A percentile compares a stretch with the other conserved stretches of the same genome.
Evolutionary conservation across 2,888 invertebrate species (phyloP).

Genomic region (Sepiola atlantica): DNA sequence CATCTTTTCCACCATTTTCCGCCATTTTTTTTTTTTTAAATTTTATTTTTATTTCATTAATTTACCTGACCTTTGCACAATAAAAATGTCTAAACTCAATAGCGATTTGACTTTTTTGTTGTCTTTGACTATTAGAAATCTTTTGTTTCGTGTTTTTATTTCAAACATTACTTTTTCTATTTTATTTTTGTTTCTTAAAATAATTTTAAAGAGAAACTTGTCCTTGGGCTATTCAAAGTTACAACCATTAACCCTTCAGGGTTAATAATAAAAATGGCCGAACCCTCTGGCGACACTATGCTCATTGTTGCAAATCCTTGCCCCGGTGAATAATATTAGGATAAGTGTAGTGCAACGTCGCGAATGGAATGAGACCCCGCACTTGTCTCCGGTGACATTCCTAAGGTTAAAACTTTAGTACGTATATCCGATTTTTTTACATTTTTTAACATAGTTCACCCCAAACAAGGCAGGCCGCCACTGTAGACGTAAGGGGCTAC

Average conservation of each 20-base stretch:
- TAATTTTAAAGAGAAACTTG: background rate
- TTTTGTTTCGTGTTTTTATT: background rate
- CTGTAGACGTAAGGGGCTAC: too few relatives aligned
- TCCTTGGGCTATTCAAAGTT: conserved; percentile 32
- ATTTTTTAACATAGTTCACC: too few relatives aligned
- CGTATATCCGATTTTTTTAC: too few relatives aligned
- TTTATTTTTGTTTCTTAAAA: background rate
- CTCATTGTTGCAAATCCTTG: background rate
- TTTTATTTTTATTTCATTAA: background rate
- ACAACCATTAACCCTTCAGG: conserved; percentile 13
- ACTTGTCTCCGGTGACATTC: background rate
- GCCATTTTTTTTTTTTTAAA: too few relatives aligned
- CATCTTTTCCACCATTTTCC: too few relatives aligned
- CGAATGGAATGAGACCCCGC: too few relatives aligned
- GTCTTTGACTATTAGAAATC: background rate
- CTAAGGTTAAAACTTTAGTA: too few relatives aligned
- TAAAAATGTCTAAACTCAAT: background rate
- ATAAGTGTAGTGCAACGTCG: too few relatives aligned
- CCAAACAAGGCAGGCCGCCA: too few relatives aligned
- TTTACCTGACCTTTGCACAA: background rate
- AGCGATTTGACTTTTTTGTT: background rate
- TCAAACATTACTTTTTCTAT: too few relatives aligned
- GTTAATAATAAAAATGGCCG: conserved; percentile 8
- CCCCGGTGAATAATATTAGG: too few relatives aligned
- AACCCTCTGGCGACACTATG: background rate